Base-by-base conservation (phyloP, 2,113 vertebrate species). In the Bombycilla garrulus region DNA sequence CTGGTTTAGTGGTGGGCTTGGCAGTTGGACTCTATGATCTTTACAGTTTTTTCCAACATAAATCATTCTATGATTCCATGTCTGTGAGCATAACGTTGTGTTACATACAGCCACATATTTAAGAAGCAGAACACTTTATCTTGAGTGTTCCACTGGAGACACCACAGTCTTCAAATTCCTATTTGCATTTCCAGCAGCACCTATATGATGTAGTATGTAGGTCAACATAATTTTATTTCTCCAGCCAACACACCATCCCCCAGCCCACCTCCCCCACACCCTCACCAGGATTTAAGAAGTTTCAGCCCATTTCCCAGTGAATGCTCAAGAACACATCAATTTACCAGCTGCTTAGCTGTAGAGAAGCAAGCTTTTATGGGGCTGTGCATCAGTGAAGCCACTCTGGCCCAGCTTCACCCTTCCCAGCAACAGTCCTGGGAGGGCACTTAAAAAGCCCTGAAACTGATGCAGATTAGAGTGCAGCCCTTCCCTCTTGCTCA, bases 261-360 rank as follows among this genome's bases (percentile, higher is more conserved):
- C 44, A 15, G 42, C 42, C 42, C 42, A 12, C 7, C 2, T 0
- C 15, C 10, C 15, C 2, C 4, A 7, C 0, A 1, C 21, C 36
- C 33, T 36, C 17, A 33, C 0, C 6, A 19, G 0, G 2, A 35
- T 24, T 56, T 23, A 56, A 71, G 44, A 74, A 33, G 26, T 60
- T 89, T 51, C 73, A 87, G 21, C 26, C 60, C 36, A 54, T 50
- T 90, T 89, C 51, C 38, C 17, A 29, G 28, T 20, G 7, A 57
- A 53, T 2, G 12, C 10, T 70, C 20, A 64, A 84, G 23, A 54
- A 25, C 24, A 21, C 35, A 56, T 13, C 65, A 40, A 48, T 66
- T 57, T 56, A 44, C 45, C 5, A 21, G 62, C 48, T 42, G 33
- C 33, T 35, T n/a, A 25, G 47, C 0, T 38, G 67, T 24, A 26